Conservation (phyloP, 2,113 vertebrate genomes). For the Erythrocercus mccallii region DNA sequence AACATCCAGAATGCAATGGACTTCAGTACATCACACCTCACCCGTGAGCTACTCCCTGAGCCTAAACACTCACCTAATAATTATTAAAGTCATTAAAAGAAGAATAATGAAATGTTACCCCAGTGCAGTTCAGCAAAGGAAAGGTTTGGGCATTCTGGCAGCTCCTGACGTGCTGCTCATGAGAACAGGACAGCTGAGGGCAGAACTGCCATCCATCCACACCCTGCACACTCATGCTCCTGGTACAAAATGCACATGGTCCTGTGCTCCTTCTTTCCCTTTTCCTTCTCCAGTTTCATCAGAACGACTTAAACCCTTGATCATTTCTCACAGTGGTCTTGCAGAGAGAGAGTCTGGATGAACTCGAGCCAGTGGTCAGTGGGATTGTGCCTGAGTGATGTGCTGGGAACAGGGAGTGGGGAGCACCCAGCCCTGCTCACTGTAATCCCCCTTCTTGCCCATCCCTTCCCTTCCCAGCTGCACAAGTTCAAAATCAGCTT, state of each 20-base stretch:
- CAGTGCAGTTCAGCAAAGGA: neutral
- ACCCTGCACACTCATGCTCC: neutral
- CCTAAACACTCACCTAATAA: neutral
- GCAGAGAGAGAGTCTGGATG: neutral
- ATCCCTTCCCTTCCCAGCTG: neutral
- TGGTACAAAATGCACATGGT: neutral
- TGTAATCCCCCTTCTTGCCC: neutral
- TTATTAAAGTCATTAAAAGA: neutral
- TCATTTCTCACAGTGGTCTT: neutral
- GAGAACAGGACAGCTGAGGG: fast-evolving
- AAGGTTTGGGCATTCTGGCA: neutral
- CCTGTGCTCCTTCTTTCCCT: neutral
- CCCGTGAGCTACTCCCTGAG: neutral
- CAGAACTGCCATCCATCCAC: neutral
- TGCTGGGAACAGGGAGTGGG: neutral
- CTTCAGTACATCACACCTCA: neutral
- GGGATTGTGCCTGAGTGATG: fast-evolving
- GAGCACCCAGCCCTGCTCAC: neutral
- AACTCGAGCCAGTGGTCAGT: fast-evolving
- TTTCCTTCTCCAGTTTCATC: neutral
- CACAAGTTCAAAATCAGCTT: fast-evolving
- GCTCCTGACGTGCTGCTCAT: fast-evolving
- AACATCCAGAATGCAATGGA: neutral
- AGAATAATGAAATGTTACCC: neutral
- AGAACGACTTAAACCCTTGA: neutral